These are phyloP conservation scores for Tribolium castaneum DNA, from an alignment of 1,140 invertebrate genomes.

Conservation along the genomic window DNA sequence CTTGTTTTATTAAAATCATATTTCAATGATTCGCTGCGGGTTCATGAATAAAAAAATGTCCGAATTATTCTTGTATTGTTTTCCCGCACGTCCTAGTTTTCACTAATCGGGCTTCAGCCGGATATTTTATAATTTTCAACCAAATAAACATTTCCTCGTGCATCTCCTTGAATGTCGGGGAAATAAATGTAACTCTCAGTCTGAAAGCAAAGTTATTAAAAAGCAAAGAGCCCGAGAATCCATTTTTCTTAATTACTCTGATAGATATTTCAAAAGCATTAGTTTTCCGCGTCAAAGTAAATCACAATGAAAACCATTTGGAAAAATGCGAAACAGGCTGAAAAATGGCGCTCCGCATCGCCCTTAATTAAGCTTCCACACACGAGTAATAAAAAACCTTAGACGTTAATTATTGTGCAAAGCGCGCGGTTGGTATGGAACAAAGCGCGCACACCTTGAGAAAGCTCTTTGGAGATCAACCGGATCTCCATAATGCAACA, in stretches of 20 bases:
- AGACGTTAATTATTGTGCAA: neutral
- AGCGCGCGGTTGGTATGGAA: neutral
- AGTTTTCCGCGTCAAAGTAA: neutral
- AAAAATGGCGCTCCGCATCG: neutral
- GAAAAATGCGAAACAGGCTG: neutral
- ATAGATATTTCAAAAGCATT: neutral
- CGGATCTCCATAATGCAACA: constrained; percentile 29
- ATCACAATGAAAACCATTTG: neutral
- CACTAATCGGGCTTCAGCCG: too few species aligned
- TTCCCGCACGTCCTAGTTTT: too few species aligned
- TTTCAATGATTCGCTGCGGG: constrained; percentile 4
- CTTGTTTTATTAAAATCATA: constrained; percentile 27
- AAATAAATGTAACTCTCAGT: neutral
- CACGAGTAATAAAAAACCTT: neutral
- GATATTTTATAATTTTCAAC: too few species aligned
- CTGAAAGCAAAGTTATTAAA: neutral
- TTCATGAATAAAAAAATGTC: neutral
- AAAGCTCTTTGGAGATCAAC: neutral
- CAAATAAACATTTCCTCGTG: neutral
- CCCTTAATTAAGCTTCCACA: neutral
- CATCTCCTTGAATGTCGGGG: neutral
- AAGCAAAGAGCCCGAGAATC: neutral
- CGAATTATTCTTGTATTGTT: too few species aligned
- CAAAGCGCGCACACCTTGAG: neutral
- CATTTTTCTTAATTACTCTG: neutral